Evolutionary conservation across 2,797 vertebrate genomes (phyloP).

Genomic region (Ispidina picta): DNA sequence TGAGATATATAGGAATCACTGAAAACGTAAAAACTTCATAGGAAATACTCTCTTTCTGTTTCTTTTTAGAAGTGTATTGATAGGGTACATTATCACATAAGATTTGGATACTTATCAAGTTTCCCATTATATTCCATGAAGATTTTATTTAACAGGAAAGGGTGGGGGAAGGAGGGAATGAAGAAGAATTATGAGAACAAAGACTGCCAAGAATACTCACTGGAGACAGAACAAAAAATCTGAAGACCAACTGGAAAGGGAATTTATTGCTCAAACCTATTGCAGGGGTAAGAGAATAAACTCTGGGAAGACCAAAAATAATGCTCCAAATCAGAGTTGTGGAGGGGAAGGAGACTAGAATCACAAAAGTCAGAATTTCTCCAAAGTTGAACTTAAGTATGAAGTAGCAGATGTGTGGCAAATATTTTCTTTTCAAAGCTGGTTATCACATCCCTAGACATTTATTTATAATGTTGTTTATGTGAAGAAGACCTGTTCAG

Average conservation of each 20-base stretch:
- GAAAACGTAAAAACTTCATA: neutral
- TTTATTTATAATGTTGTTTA: neutral
- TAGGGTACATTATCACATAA: neutral
- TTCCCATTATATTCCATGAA: neutral
- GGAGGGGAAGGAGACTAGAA: neutral
- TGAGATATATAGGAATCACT: neutral
- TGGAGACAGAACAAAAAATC: neutral
- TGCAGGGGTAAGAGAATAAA: neutral
- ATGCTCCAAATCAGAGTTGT: neutral
- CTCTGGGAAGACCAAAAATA: neutral
- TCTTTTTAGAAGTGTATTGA: neutral
- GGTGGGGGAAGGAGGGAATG: neutral
- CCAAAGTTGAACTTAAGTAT: neutral
- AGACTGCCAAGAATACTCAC: neutral
- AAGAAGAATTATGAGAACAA: neutral
- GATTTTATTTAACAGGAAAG: neutral
- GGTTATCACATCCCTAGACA: neutral
- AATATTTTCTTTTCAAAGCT: neutral
- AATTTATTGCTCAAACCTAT: neutral
- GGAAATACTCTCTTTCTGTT: neutral
- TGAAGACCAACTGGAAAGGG: neutral
- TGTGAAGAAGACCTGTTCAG: neutral
- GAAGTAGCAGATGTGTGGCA: neutral
- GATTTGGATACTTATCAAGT: neutral
- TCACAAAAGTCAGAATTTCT: neutral